Percentiles rank a stretch among this genome's conserved stretches.
Conservation (phyloP, 2,888 invertebrate species). For the Rhingia rostrata region DNA sequence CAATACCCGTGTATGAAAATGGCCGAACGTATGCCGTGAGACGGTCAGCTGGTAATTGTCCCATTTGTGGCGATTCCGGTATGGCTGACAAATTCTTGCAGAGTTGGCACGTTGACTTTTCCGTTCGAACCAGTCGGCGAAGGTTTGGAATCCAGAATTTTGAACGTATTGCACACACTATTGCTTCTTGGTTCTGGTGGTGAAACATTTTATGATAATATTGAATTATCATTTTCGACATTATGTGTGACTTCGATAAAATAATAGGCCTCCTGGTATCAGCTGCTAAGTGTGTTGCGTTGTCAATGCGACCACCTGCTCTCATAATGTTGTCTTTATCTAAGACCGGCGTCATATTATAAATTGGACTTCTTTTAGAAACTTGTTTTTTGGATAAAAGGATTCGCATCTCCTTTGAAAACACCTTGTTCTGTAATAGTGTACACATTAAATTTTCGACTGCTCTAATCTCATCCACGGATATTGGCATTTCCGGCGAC, state of each 20-base stretch:
- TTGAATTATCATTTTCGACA: conserved; percentile 42
- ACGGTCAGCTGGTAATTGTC: conserved; percentile 66
- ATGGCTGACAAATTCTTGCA: conserved; percentile 26
- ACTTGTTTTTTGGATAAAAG: conserved; percentile 5
- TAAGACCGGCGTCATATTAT: conserved; percentile 20
- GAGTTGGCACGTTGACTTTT: conserved; percentile 39
- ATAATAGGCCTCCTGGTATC: background rate
- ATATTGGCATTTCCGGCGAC: background rate
- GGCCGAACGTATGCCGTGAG: conserved; percentile 61
- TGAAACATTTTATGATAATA: conserved; percentile 57
- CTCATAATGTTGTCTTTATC: conserved; percentile 33
- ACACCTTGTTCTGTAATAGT: conserved; percentile 13
- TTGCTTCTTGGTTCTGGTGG: conserved; percentile 62
- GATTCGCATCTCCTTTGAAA: background rate
- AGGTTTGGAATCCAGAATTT: conserved; percentile 57
- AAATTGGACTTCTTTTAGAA: conserved; percentile 25
- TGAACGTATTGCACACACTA: conserved; percentile 30
- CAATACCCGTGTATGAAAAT: conserved; percentile 74
- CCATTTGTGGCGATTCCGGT: conserved; percentile 73
- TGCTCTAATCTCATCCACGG: conserved; percentile 2
- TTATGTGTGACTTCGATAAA: conserved; percentile 5
- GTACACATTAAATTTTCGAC: conserved; percentile 22
- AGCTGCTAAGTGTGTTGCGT: conserved; percentile 24
- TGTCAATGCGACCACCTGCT: conserved; percentile 30
- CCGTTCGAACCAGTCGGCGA: conserved; percentile 13